Percentiles rank a stretch among this genome's conserved stretches.
Conservation (phyloP, 1,140 invertebrate species). For the Rhizoglyphus robini region DNA sequence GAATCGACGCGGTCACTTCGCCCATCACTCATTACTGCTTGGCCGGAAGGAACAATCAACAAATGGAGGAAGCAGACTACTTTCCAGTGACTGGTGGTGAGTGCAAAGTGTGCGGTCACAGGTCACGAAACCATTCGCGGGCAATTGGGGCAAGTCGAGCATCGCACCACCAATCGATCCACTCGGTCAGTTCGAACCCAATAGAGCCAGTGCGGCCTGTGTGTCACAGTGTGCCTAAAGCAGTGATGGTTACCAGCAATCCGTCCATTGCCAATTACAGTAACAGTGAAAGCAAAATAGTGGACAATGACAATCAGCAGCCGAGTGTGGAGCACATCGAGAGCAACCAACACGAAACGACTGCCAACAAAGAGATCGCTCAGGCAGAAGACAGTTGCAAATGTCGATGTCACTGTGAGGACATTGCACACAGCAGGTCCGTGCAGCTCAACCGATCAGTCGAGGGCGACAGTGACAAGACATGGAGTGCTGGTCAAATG, state of each 20-base stretch:
- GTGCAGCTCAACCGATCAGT: no score
- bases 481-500: background rate
- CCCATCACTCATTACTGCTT: slow-evolving; percentile 38
- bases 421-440: background rate
- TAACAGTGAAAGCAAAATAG: background rate
- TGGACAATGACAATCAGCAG: no score
- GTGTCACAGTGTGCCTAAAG: no score
- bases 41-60: slow-evolving; percentile 68
- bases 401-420: background rate
- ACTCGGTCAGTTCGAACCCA: background rate
- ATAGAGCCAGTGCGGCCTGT: background rate
- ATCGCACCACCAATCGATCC: background rate
- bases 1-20: slow-evolving; percentile 66
- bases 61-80: slow-evolving; percentile 35
- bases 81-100: background rate
- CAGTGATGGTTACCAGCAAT: background rate
- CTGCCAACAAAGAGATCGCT: background rate
- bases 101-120: background rate
- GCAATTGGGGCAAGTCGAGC: background rate
- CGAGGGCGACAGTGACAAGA: background rate
- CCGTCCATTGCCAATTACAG: background rate
- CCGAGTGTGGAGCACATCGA: no score
- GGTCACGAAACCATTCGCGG: background rate
- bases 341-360: no score
- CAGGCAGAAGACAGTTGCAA: background rate